These are phyloP conservation scores for Ecdyonurus torrentis DNA, from an alignment of 2,888 invertebrate genomes.

Conservation along the genomic window DNA sequence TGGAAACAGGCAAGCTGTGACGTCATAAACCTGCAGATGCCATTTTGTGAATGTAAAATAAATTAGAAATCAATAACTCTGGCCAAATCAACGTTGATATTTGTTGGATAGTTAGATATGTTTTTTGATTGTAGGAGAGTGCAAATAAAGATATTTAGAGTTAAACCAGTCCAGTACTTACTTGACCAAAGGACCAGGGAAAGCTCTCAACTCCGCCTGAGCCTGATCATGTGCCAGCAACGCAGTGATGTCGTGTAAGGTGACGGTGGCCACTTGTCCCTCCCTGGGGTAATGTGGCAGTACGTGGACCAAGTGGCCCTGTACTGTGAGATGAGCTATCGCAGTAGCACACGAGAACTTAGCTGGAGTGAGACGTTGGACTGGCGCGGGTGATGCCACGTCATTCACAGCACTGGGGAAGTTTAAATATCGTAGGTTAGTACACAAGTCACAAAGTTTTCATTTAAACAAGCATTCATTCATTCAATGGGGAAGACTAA, in stretches of 20 bases:
- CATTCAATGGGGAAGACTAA: too few species aligned
- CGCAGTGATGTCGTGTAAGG: constrained; percentile 46
- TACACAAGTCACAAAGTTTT: too few species aligned
- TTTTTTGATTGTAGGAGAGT: too few species aligned
- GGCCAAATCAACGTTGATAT: too few species aligned
- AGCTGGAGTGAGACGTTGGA: constrained; percentile 63
- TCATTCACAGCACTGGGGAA: not conserved
- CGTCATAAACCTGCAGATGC: too few species aligned
- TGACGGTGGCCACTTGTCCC: constrained; percentile 59
- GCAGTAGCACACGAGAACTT: constrained; percentile 70
- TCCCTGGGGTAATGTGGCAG: constrained; percentile 63
- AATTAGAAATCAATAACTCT: too few species aligned
- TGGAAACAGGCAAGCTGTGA: too few species aligned
- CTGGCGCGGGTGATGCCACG: constrained; percentile 30
- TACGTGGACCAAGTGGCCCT: constrained; percentile 55
- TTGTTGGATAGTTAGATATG: too few species aligned
- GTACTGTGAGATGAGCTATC: constrained; percentile 19
- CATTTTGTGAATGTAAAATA: too few species aligned
- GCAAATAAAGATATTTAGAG: too few species aligned
- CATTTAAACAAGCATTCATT: too few species aligned
- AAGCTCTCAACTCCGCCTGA: constrained; percentile 44
- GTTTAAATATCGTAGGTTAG: too few species aligned
- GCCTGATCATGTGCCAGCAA: constrained; percentile 40
- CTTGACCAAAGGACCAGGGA: constrained; percentile 70
- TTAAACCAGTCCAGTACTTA: constrained; percentile 17